A percentile compares a stretch with the other conserved stretches of the same genome.
Conservation (phyloP, 2,888 invertebrate species). For the Frankliniella fusca region DNA sequence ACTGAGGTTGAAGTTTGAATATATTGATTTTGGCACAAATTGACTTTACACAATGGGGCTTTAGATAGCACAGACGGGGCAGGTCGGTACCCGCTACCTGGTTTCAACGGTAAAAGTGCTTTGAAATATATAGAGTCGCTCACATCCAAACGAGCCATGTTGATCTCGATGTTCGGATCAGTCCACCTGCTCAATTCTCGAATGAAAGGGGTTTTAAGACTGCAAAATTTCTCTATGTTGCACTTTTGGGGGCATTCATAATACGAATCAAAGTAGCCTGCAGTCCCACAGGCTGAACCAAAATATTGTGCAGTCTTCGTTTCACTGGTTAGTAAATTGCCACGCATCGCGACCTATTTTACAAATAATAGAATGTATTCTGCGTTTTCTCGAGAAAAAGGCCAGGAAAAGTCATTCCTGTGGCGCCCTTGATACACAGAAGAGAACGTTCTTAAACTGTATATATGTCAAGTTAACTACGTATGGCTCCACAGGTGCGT, state of each 20-base stretch:
- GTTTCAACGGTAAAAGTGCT: neutral
- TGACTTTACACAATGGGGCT: neutral
- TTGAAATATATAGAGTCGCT: neutral
- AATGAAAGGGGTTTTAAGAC: conserved; percentile 6
- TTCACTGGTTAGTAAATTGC: neutral
- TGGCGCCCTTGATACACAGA: too few species aligned
- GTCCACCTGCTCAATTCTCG: conserved; percentile 5
- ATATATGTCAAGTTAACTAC: too few species aligned
- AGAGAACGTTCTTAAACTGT: too few species aligned
- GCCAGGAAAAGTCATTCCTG: too few species aligned
- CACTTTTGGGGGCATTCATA: too few species aligned
- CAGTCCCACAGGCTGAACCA: neutral
- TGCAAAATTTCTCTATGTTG: neutral
- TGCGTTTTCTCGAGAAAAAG: too few species aligned
- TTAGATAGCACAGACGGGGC: conserved; percentile 14
- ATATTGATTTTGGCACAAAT: conserved; percentile 19
- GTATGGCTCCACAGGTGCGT: neutral
- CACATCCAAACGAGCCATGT: neutral
- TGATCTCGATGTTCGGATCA: neutral
- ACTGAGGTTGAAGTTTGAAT: neutral
- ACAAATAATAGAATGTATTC: too few species aligned
- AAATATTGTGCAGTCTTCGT: neutral
- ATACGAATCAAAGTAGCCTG: too few species aligned
- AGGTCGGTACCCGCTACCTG: neutral
- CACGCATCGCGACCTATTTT: neutral